Base-by-base conservation (phyloP, 2,888 invertebrate genomes). In the Drosophila mercatorum region DNA sequence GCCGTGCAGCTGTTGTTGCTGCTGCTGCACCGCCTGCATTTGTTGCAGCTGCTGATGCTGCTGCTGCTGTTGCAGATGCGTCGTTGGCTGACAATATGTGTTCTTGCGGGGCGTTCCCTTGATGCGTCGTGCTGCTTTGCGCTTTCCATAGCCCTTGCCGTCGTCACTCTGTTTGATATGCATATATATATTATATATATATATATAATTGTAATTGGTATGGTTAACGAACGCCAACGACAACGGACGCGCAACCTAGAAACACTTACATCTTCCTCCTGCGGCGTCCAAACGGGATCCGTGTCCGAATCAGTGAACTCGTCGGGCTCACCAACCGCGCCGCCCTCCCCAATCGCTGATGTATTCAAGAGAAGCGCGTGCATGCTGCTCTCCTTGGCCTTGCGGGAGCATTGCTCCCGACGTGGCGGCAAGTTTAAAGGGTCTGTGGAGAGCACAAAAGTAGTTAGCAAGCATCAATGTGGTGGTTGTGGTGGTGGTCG, bases 281-380 rank as follows among this genome's bases (percentile, higher is more conserved):
- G 94, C 10, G 96, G 96, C n/a, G 95, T 95, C 96, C 96, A 96
- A n/a, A 95, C 95, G 10, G 95, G 96, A 94, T 96, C 96, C 10
- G 95, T 94, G 92, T 96, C 95, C 1, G 95, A 95, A 91, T 95
- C 95, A 43, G 93, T 93, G 85, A 94, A 94, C 88, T 94, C 95
- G 36, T 93, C 92, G 7, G 94, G 93, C 76, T 95, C 95, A 79
- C 95, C 95, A 47, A 91, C 81, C 91, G 93, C 70, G 60, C 85
- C 89, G 60, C 80, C 81, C 65, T 83, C 83, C 71, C 83, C 85
- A 59, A 69, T 68, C 26, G 81, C 59, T 40, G 93, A 81, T 70
- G 91, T 84, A 73, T 88, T 91, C 78, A 93, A 93, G 64, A 94
- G 92, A 64, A 94, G 92, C 75, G 94, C 94, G 78, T 94, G 93